Base-by-base conservation (phyloP, 2,113 vertebrate species). In the Scomber colias region DNA sequence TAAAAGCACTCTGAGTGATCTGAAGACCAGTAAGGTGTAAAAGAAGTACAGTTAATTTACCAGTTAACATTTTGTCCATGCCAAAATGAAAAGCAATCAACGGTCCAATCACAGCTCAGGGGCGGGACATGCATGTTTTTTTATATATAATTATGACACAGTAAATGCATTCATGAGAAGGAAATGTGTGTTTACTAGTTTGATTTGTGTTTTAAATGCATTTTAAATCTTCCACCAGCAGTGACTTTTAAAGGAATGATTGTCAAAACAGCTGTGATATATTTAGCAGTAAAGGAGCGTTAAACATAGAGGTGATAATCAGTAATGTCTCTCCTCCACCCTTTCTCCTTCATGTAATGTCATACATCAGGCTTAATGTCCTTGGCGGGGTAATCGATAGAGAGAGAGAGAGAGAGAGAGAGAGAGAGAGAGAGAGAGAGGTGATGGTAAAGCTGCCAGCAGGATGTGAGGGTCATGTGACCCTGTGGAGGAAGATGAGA, bases 341-440 rank as follows among this genome's bases (percentile, higher is more conserved):
- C 55, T 55, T 60, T 69, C 59, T 69, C 57, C 63, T 81, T 49
- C 51, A 6, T 71, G 60, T 71, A 72, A 81, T 55, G 65, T 82
- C 80, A 82, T 53, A 79, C 71, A 46, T 80, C 72, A 83, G 71
- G 10, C 53, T 53, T 51, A 27, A 65, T 77, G 86, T 79, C 86
- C 75, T 82, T 76, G 57, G 7, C n/a, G 14, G 57, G 63, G 31
- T 51, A 57, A 85, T 88, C 79, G 6, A 87, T 82, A 49, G 14
- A 17, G 84, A 67, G 35, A 62, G 71, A 57, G 57, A 35, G 44
- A 56, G 66, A 48, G 27, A 17, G 55, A 24, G 66, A 59, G 66
- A 48, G 40, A 55, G 24, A 60, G 50, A 56, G 35, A 19, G 48
- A 27, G 24, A 51, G 46, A 62, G 46, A 0, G 53, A 67, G 21